phyloP scores from a whole-genome alignment of 1,140 invertebrate genomes.

The Paraescarpia echinospica region DNA sequence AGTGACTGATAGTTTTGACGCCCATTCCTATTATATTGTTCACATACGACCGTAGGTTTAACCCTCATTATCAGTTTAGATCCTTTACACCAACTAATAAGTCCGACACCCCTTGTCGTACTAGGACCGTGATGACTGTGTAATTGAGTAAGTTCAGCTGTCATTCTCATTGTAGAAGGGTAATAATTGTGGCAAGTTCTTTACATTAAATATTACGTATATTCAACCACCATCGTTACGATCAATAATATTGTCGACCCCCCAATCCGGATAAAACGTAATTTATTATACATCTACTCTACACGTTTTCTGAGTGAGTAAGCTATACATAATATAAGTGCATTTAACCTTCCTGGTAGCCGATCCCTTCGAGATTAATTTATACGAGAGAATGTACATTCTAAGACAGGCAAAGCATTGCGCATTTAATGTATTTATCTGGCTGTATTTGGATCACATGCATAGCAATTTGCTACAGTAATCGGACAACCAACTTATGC shows the following conservation, averaged over 20 bases:
- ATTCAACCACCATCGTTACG: neutral
- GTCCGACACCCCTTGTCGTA: no score
- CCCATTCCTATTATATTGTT: no score
- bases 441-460: no score
- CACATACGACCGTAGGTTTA: no score
- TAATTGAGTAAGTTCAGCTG: neutral
- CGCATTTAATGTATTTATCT: no score
- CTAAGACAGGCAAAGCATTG: no score
- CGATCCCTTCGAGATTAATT: neutral
- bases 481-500: neutral
- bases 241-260: neutral
- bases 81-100: no score
- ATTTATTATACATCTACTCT: neutral
- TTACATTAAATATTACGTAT: neutral
- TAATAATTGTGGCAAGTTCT: neutral
- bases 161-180: neutral
- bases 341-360: neutral
- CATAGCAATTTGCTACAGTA: neutral
- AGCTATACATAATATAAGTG: neutral
- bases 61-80: no score
- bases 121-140: no score
- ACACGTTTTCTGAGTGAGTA: neutral
- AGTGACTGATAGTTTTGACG: no score
- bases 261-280: neutral
- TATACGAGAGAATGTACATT: neutral